A percentile compares a stretch with the other conserved stretches of the same genome.
phyloP scores from a whole-genome alignment of 2,888 invertebrate species.

The Sarcophaga rosellei region DNA sequence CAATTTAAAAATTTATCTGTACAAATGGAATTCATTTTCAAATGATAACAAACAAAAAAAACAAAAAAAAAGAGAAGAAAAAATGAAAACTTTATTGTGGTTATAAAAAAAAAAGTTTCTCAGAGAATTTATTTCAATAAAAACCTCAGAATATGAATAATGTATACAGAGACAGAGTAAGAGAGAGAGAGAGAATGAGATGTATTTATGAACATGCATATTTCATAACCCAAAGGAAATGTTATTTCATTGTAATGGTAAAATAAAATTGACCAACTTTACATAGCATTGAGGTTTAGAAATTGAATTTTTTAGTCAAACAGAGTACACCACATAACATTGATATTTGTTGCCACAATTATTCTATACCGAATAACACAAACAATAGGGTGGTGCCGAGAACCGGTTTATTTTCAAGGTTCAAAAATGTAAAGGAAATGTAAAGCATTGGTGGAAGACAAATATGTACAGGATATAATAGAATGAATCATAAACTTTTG shows the following conservation, averaged over 20 bases:
- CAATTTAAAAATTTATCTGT: not conserved
- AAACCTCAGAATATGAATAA: not conserved
- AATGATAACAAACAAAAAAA: too few species aligned
- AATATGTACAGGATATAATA: too few species aligned
- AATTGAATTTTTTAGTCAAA: not conserved
- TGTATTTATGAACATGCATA: not conserved
- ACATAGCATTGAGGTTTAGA: not conserved
- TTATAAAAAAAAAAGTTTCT: not conserved
- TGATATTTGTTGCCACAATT: too few species aligned
- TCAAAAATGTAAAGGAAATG: too few species aligned
- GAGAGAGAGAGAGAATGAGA: too few species aligned
- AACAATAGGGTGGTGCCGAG: not conserved
- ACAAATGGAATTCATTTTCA: not conserved
- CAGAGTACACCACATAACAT: too few species aligned
- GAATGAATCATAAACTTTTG: too few species aligned
- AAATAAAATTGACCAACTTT: not conserved
- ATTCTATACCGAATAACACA: not conserved
- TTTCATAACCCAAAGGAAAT: not conserved
- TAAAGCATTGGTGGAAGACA: too few species aligned
- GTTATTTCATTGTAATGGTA: not conserved
- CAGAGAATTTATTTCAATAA: not conserved
- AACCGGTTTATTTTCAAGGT: too few species aligned
- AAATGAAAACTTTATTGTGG: not conserved
- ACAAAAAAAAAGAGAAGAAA: too few species aligned
- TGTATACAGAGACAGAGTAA: not conserved